phyloP scores from a whole-genome alignment of 2,797 vertebrate genomes.

The Cirrhinus molitorella region DNA sequence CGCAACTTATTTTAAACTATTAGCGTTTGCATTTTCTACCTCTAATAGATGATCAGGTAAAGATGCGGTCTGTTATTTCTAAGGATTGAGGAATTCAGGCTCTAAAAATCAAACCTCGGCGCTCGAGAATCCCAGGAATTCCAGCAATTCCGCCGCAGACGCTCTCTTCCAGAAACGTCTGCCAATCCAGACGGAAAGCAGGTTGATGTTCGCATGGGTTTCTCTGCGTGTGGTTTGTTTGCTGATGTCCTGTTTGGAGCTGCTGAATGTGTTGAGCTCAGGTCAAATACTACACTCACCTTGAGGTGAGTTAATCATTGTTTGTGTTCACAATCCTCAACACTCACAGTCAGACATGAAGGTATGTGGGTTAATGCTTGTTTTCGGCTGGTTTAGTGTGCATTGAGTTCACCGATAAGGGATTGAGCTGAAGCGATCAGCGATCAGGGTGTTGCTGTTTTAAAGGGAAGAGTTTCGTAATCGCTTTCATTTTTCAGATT shows the following conservation, averaged over 20 bases:
- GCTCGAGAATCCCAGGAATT: constrained; percentile 62
- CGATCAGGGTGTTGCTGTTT: neutral
- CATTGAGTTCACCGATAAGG: neutral
- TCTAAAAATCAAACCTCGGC: constrained; percentile 51
- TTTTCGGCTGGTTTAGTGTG: neutral
- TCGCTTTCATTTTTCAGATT: neutral
- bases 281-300: constrained; percentile 51
- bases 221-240: neutral
- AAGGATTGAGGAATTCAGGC: constrained; percentile 11
- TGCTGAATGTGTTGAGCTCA: neutral
- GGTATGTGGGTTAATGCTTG: neutral
- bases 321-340: neutral
- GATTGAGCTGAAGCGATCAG: neutral
- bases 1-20: neutral
- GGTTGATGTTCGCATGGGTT: constrained; percentile 22
- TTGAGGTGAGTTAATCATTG: constrained; percentile 47
- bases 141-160: constrained; percentile 59
- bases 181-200: constrained; percentile 36
- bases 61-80: neutral
- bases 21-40: neutral
- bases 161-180: neutral
- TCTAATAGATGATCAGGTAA: neutral
- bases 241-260: neutral
- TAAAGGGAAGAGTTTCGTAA: neutral
- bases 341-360: neutral